phyloP scores from a whole-genome alignment of 2,888 invertebrate species.

The Tipula unca region DNA sequence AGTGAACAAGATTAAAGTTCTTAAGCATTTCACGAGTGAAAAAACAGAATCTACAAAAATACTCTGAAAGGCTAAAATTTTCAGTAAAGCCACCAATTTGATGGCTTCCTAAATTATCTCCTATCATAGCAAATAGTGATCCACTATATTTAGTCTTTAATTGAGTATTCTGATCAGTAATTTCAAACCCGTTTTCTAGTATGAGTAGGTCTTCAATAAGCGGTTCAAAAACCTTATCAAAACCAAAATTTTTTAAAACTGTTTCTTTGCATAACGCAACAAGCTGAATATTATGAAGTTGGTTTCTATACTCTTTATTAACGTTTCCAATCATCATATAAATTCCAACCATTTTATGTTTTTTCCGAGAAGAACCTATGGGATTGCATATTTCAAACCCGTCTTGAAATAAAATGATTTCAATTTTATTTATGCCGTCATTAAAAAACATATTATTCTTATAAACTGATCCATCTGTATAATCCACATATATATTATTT shows the following conservation, averaged over 20 bases:
- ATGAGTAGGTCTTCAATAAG: neutral
- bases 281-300: slow-evolving; percentile 14
- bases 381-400: neutral
- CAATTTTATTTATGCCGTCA: neutral
- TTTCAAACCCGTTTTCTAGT: neutral
- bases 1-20: neutral
- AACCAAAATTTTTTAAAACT: neutral
- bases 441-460: neutral
- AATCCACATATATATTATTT: neutral
- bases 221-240: neutral
- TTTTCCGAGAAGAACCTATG: neutral
- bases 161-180: neutral
- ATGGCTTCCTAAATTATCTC: neutral
- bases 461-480: neutral
- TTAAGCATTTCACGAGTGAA: neutral
- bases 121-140: neutral
- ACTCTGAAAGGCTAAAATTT: neutral
- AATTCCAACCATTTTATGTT: neutral
- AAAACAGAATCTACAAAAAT: neutral
- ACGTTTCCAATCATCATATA: neutral
- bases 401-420: slow-evolving; percentile 15
- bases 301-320: neutral
- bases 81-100: neutral
- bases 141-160: neutral
- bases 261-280: neutral